A percentile compares a stretch with the other conserved stretches of the same genome.
Conservation (phyloP, 1,140 invertebrate genomes). For the Muscidifurax raptorellus region DNA sequence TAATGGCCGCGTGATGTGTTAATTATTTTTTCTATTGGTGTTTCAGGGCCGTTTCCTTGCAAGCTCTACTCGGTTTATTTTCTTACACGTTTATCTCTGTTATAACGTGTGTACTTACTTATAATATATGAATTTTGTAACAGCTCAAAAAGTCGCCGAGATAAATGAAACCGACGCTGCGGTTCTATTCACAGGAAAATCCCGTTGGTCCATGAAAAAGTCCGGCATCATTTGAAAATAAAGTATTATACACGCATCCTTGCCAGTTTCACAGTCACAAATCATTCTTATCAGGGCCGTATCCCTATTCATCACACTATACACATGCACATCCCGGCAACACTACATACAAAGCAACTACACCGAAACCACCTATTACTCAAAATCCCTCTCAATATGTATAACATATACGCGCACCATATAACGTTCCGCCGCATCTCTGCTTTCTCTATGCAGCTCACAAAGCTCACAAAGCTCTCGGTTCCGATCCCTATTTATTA, state of each 20-base stretch:
- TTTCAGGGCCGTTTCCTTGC: no score
- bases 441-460: not conserved
- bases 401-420: not conserved
- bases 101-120: no score
- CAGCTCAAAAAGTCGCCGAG: no score
- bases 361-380: not conserved
- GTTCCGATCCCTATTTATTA: not conserved
- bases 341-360: not conserved
- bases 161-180: no score
- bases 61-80: no score
- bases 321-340: not conserved
- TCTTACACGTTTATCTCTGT: no score
- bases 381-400: not conserved
- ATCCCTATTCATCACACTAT: not conserved
- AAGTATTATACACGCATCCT: not conserved
- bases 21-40: not conserved
- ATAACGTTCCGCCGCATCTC: not conserved
- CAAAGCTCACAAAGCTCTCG: not conserved
- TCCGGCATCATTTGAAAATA: not conserved
- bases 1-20: constrained; percentile 2
- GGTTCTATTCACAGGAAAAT: no score
- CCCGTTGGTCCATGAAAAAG: not conserved
- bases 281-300: not conserved
- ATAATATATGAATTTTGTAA: no score
- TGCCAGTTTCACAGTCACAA: not conserved